Evolutionary conservation across 2,113 vertebrate genomes (phyloP), one percentile per base, ranked within the genome.

Genomic region (Hyla sarda): DNA sequence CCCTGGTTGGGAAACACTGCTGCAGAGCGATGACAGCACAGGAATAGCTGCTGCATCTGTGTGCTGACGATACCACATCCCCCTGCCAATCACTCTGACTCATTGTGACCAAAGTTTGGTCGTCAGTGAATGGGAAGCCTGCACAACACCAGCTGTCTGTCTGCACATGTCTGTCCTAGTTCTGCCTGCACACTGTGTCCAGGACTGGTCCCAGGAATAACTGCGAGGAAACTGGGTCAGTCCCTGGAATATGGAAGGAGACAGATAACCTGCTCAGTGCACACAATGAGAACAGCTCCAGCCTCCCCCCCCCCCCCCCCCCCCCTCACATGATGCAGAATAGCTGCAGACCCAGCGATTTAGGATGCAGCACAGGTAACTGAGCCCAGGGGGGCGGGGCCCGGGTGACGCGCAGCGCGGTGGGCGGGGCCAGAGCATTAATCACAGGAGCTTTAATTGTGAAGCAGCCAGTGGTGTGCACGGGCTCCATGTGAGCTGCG

Each of bases 401-500:
- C 41, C 3, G 30, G 4, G 1, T 72, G 85, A 73, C 85, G 69
- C 41, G 5, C 5, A 2, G 17, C 10, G 48, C 12, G 71, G 47
- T 41, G 76, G 85, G 85, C 21, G 77, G 71, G 69, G 5, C 85
- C 37, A 50, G n/a, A 47, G 65, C 45, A 80, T 80, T 80, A 86
- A 80, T 80, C 76, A 41, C 37, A 79, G 75, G 84, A 71, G 32
- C 71, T 78, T 58, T 80, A 71, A 80, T 71, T 72, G 23, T 82
- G 56, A 60, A 47, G 77, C 58, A 81, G 76, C 84, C 84, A 73
- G 76, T 73, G 23, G 50, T 73, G 50, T 81, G 76, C 37, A 37
- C 69, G 75, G 60, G 32, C 78, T 77, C 30, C 75, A 86, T 86
- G 84, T 86, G 85, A 86, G 85, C 85, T 86, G 77, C 85, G 60